These are phyloP conservation scores for Rhineura floridana DNA, from an alignment of 2,113 vertebrate species.

Conservation along the genomic window DNA sequence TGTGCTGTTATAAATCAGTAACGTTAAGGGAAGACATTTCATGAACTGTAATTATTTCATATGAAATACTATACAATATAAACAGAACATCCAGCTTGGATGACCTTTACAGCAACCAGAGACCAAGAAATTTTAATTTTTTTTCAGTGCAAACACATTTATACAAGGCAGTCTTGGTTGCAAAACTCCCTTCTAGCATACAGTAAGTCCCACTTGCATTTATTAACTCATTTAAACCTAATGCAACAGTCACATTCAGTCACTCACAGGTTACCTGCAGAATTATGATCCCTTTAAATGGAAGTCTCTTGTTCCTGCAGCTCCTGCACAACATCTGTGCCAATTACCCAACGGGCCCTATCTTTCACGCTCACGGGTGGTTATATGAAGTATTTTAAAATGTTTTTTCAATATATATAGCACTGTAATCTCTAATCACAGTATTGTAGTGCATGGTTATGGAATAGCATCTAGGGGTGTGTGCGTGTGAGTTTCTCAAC, in stretches of 20 bases:
- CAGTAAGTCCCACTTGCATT: conserved; percentile 86
- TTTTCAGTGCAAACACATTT: conserved; percentile 95
- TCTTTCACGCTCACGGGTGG: conserved; percentile 64
- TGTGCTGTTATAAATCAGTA: conserved; percentile 94
- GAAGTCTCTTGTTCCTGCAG: conserved; percentile 74
- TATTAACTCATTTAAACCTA: conserved; percentile 82
- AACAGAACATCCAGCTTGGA: conserved; percentile 91
- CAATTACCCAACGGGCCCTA: conserved; percentile 73
- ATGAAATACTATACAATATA: conserved; percentile 97
- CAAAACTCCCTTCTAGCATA: conserved; percentile 86
- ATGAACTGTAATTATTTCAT: conserved; percentile 94
- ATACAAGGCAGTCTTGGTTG: conserved; percentile 92
- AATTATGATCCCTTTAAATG: conserved; percentile 78
- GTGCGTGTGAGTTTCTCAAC: not conserved
- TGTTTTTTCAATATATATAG: not conserved
- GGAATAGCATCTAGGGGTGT: conserved; percentile 5
- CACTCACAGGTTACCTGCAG: conserved; percentile 82
- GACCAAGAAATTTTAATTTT: conserved; percentile 82
- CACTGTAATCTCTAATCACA: conserved; percentile 5
- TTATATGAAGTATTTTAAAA: conserved; percentile 49
- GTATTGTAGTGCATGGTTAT: not conserved
- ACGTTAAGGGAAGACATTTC: conserved; percentile 98
- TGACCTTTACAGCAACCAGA: conserved; percentile 92
- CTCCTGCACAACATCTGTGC: conserved; percentile 67
- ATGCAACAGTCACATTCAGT: conserved; percentile 84